Base-by-base conservation (phyloP, 2,797 vertebrate genomes). In the Falco peregrinus region DNA sequence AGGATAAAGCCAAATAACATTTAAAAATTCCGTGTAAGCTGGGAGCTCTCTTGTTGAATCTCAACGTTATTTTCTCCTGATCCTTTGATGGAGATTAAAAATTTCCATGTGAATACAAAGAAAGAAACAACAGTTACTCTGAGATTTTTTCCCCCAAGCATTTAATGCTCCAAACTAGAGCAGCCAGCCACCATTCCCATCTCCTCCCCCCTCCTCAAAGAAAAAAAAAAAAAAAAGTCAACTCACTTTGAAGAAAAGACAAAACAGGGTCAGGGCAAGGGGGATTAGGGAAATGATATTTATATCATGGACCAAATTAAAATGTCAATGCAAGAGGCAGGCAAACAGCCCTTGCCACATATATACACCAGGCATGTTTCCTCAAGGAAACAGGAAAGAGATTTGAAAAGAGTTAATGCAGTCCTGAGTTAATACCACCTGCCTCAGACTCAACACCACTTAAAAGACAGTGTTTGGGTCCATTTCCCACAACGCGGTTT, bases 21-120 rank as follows among this genome's bases (percentile, higher is more conserved):
- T 98, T 98, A 96, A 96, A 98, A 97, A 96, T 97, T 97, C 97
- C 97, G 90, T 98, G 97, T 98, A 98, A 98, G 97, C 97, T 97
- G 87, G 97, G 97, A 96, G 94, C 89, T 97, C 96, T 97, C 97
- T 96, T 97, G 97, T 96, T 97, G 97, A 96, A 98, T 97, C 97
- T 97, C 96, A 97, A 96, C 94, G 87, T 97, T 97, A 98, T 97
- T 98, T 97, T 97, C 97, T 97, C 87, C 89, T 96, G 96, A 97
- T 97, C 96, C 97, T 98, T 98, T 98, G 98, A 98, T 98, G 98
- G 98, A 99, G 98, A 99, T 99, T 99, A 99, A 98, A 98, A 98
- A 99, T 99, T 99, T 99, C 98, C 98, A 99, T 99, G 97, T 99
- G 98, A 99, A 99, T 99, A 98, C 98, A 97, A 98, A 98, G 98